phyloP scores from a whole-genome alignment of 2,113 vertebrate genomes.

The cattle (Bos taurus) region DNA sequence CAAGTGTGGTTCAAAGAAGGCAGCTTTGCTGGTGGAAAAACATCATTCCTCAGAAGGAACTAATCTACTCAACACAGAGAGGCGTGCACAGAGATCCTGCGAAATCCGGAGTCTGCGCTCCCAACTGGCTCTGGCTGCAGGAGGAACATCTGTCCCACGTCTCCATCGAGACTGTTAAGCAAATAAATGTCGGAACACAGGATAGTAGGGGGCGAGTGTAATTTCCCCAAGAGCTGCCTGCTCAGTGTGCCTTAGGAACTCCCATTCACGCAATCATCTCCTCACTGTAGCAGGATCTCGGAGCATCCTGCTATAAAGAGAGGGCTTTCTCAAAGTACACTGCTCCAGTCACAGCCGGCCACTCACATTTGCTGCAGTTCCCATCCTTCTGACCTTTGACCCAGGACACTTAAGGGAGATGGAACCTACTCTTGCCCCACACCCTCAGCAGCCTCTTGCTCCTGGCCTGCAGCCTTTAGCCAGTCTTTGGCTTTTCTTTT shows the following conservation, averaged over 20 bases:
- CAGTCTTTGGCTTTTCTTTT: too few species aligned
- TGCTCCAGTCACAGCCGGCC: not conserved
- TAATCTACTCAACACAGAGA: not conserved
- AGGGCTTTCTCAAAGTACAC: not conserved
- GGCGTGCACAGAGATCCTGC: not conserved
- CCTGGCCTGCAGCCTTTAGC: not conserved
- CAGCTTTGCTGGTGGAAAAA: not conserved
- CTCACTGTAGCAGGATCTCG: not conserved
- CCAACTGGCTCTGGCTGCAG: not conserved
- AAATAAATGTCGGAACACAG: constrained; percentile 44
- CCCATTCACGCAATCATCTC: not conserved
- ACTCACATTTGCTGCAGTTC: not conserved
- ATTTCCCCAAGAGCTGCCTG: constrained; percentile 44
- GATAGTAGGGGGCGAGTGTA: not conserved
- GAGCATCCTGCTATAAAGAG: not conserved
- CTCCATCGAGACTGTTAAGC: constrained; percentile 31
- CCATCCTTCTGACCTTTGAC: not conserved
- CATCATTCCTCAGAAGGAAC: not conserved
- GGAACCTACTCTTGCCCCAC: not conserved
- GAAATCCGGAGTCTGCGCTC: not conserved
- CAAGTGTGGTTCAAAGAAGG: constrained; percentile 50
- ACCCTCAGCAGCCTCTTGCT: not conserved
- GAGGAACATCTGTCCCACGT: not conserved
- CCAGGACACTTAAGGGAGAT: not conserved
- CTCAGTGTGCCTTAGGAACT: not conserved